Conservation (phyloP, 1,140 invertebrate genomes). For the Dinoponera quadriceps region DNA sequence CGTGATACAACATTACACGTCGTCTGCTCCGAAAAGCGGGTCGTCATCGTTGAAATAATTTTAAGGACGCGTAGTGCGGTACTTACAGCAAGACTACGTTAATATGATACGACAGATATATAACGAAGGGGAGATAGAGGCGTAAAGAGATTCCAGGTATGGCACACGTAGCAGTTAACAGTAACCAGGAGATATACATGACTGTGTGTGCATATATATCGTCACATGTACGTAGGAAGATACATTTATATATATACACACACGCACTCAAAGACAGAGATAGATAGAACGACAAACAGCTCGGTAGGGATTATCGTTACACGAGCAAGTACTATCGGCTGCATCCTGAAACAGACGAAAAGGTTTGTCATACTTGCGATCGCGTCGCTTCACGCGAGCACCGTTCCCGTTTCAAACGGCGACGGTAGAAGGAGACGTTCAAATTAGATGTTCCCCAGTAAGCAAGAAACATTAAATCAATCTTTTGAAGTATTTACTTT, state of each 20-base stretch:
- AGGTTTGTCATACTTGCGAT: slow-evolving; percentile 73
- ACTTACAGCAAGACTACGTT: slow-evolving; percentile 56
- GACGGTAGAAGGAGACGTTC: no score
- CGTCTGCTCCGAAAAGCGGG: neutral
- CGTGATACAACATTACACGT: no score
- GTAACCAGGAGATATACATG: slow-evolving; percentile 65
- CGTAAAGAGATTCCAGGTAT: slow-evolving; percentile 68
- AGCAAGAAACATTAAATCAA: no score
- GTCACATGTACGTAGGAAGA: slow-evolving; percentile 1
- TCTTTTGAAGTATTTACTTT: no score
- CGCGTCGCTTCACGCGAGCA: slow-evolving; percentile 45
- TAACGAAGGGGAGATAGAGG: slow-evolving; percentile 63
- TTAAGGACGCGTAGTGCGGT: neutral
- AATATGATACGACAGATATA: slow-evolving; percentile 68
- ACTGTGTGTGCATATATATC: slow-evolving; percentile 47
- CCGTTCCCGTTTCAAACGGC: neutral
- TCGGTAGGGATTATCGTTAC: slow-evolving; percentile 66
- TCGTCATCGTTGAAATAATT: neutral
- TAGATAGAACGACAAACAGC: slow-evolving; percentile 63
- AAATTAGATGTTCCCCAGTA: no score
- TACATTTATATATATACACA: slow-evolving; percentile 7
- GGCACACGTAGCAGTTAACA: slow-evolving; percentile 70
- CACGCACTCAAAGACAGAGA: slow-evolving; percentile 60
- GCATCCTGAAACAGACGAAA: slow-evolving; percentile 85
- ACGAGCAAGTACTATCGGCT: slow-evolving; percentile 78